Conservation (phyloP, 37 sponge, comb jelly and placozoan species). For the Hexactinellida sp. region DNA sequence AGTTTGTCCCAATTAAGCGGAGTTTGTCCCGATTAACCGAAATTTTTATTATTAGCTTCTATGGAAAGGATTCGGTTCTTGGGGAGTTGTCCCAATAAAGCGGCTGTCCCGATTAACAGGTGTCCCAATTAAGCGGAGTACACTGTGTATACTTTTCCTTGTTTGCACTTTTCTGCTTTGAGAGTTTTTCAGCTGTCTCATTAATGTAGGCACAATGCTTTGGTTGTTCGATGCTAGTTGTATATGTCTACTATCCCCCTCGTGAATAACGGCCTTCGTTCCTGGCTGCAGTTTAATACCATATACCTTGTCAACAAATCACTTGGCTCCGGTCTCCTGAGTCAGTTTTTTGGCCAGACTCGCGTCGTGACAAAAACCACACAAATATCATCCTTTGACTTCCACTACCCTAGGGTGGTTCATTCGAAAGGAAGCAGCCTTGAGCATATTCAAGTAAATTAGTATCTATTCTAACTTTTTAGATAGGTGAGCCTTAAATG, state of each 20-base stretch:
- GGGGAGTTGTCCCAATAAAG: too few relatives aligned
- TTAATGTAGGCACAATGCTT: neutral
- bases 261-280: neutral
- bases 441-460: too few relatives aligned
- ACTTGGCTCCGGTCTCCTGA: neutral
- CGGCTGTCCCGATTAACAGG: too few relatives aligned
- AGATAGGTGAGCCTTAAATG: too few relatives aligned
- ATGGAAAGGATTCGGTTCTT: too few relatives aligned
- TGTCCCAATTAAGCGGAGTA: too few relatives aligned
- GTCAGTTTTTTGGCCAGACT: neutral
- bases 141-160: too few relatives aligned
- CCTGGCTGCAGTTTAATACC: neutral
- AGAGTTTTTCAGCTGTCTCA: neutral
- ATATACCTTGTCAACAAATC: neutral
- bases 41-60: too few relatives aligned
- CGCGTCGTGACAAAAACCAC: neutral
- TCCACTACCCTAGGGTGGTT: neutral
- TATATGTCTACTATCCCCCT: neutral
- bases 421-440: neutral
- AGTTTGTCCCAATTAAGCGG: too few relatives aligned
- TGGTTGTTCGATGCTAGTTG: neutral
- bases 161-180: neutral
- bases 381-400: neutral
- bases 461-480: too few relatives aligned
- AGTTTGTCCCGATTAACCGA: too few relatives aligned